A percentile compares a stretch with the other conserved stretches of the same genome.
Conservation (phyloP, 2,797 vertebrate genomes). For the Lagocephalus sceleratus region DNA sequence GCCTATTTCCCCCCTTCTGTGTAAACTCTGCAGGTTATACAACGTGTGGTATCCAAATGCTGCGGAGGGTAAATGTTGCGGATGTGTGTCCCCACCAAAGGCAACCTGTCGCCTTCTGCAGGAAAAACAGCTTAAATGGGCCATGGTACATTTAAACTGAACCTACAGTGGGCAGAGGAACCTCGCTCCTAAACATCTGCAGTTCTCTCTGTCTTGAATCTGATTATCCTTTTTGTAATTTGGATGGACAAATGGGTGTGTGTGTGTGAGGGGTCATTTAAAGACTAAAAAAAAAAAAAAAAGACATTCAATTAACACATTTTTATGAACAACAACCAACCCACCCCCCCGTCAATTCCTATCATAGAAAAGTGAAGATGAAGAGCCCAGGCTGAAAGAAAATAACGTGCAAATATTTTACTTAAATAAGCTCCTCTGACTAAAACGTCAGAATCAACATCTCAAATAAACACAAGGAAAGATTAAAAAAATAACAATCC, state of each 20-base stretch:
- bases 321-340: too few species aligned
- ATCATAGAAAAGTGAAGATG: background rate
- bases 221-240: too few species aligned
- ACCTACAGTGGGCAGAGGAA: background rate
- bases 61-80: conserved; percentile 6
- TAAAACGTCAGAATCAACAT: conserved; percentile 79
- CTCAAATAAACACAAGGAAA: conserved; percentile 47
- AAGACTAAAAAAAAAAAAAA: too few species aligned
- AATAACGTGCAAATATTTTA: conserved; percentile 49
- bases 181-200: conserved; percentile 2
- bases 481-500: conserved; percentile 58
- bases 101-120: background rate
- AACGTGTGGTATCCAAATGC: conserved; percentile 4
- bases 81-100: background rate
- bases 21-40: background rate
- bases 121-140: conserved; percentile 1
- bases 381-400: background rate
- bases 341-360: too few species aligned
- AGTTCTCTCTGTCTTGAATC: background rate
- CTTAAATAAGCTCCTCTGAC: conserved; percentile 80
- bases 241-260: too few species aligned
- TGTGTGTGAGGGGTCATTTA: too few species aligned
- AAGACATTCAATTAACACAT: too few species aligned
- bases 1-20: too few species aligned
- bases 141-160: conserved; percentile 11